phyloP scores from a whole-genome alignment of 2,888 invertebrate genomes.

The Athalia cordata region DNA sequence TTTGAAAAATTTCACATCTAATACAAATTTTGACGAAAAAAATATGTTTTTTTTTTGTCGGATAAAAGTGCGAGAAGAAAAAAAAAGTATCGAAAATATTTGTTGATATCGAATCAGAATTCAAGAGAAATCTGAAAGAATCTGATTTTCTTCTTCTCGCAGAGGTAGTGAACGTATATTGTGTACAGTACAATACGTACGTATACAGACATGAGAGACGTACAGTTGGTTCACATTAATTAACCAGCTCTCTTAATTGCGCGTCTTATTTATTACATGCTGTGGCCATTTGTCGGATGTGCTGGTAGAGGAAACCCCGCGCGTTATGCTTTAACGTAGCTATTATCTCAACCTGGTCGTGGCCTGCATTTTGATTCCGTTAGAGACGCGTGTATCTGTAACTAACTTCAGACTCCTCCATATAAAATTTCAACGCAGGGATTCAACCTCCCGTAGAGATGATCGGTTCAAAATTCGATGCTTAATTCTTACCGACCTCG shows the following conservation, averaged over 20 bases:
- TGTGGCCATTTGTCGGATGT: constrained; percentile 62
- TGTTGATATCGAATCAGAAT: no score
- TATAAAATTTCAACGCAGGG: neutral
- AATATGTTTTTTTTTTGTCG: no score
- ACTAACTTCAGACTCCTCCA: neutral
- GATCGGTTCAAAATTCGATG: neutral
- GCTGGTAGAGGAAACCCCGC: neutral
- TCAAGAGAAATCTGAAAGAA: no score
- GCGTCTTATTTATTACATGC: constrained; percentile 66
- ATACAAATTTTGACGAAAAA: no score
- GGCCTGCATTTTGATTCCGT: constrained; percentile 44
- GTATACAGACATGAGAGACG: neutral
- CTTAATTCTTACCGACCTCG: no score
- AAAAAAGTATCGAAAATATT: no score
- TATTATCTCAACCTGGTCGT: constrained; percentile 36
- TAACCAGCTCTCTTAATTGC: constrained; percentile 67
- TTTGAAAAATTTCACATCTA: no score
- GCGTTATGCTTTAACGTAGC: constrained; percentile 30
- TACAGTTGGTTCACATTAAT: constrained; percentile 65
- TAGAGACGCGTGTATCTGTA: neutral
- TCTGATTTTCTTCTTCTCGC: no score
- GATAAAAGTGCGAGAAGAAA: no score
- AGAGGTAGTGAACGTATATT: neutral
- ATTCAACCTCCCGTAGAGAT: constrained; percentile 4
- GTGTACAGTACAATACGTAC: neutral